Base-by-base conservation (phyloP, 1,140 invertebrate genomes). In the Magallana gigas region DNA sequence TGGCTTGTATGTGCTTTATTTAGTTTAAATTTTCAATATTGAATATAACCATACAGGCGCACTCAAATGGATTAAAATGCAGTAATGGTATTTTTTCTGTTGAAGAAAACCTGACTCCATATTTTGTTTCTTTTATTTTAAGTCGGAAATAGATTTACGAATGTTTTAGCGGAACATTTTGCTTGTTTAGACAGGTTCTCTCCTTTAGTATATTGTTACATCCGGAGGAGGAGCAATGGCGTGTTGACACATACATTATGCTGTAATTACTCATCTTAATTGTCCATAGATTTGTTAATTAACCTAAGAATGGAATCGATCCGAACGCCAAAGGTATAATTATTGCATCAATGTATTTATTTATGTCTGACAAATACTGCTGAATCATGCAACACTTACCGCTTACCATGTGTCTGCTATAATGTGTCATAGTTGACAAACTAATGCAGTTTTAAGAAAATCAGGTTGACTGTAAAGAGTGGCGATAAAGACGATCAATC, bases 231-330 rank as follows among this genome's bases (percentile, higher is more conserved):
- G 68, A 76, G 68, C 68, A 64, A 64, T 64, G 60, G 60, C 60
- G 18, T 76, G 68, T 76, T 76, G 68, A 76, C 68, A 76, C 68
- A 76, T 76, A 76, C 68, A 76, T 76, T 29, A 76, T 76, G 68
- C 68, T 76, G 68, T 29, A 76, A 29, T 76, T 76, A 29, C 14
- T 76, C 8, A 76, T 29, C 23, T 76, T 76, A 29, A 76, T 76
- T 76, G 18, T 36, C 23, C 8, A 18, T 8, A 76, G 68, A 18
- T 76, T 36, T 76, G 12, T 76, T 76, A 76, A 76, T 76, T 76
- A 76, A 29, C 68, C 6, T 12, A 76, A 29, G 36, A 18, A 76
- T 76, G 68, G 68, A 76, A 23, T 76, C 68, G 23, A 76, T 76
- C 29, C 68, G 68, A 76, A 76, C 68, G 14, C 68, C 68, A 8